Percentiles rank a stretch among this genome's conserved stretches.
Conservation (phyloP, 2,888 invertebrate species). For the Ethmia dodecea region DNA sequence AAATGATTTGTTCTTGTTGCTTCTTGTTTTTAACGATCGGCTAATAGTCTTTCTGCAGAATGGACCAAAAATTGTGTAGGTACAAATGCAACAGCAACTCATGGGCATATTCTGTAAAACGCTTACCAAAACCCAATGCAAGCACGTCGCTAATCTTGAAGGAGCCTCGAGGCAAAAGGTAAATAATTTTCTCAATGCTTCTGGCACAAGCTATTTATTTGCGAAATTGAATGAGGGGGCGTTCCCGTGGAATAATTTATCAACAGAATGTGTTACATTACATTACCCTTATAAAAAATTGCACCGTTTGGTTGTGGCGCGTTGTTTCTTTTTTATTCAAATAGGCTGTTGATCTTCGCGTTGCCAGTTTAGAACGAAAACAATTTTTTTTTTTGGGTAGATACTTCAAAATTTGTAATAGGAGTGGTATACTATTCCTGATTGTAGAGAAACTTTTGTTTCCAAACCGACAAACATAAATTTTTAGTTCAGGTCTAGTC, state of each 20-base stretch:
- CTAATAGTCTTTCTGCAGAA: too few species aligned
- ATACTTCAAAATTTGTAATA: too few species aligned
- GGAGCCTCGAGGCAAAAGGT: slow-evolving; percentile 14
- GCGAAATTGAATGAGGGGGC: slow-evolving; percentile 41
- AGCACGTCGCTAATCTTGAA: neutral
- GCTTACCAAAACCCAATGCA: neutral
- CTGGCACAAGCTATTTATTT: slow-evolving; percentile 42
- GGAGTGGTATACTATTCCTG: too few species aligned
- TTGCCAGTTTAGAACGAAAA: neutral
- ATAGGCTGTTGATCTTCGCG: slow-evolving; percentile 11
- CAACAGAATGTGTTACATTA: slow-evolving; percentile 44
- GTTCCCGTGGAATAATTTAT: slow-evolving; percentile 41
- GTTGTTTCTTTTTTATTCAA: slow-evolving; percentile 21
- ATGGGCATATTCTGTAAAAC: neutral
- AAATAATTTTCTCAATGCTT: slow-evolving; percentile 34
- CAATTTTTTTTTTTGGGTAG: too few species aligned
- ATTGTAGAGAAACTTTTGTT: too few species aligned
- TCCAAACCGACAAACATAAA: too few species aligned
- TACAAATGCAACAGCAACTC: neutral
- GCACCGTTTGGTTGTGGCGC: slow-evolving; percentile 30
- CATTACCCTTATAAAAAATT: slow-evolving; percentile 36
- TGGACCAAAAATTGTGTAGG: neutral
- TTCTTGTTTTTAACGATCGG: too few species aligned
- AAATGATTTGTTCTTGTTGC: neutral
- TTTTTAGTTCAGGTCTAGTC: too few species aligned